Percentiles rank a stretch among this genome's conserved stretches.
These are phyloP conservation scores for Litoditis marina DNA, from an alignment of 2,888 invertebrate genomes.

Conservation along the genomic window DNA sequence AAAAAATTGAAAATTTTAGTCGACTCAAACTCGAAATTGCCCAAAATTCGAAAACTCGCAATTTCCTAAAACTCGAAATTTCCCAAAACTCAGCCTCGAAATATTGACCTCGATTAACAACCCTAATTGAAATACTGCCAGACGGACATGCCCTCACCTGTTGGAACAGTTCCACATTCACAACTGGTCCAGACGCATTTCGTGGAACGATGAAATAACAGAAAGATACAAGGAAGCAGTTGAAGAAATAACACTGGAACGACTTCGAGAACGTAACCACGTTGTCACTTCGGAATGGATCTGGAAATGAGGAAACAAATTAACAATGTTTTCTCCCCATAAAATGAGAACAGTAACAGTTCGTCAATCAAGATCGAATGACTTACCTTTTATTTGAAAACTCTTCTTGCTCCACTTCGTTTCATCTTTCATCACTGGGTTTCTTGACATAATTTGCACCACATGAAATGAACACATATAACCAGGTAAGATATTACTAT, in stretches of 20 bases:
- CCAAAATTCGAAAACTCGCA: too few species aligned
- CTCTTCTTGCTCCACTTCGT: constrained; percentile 27
- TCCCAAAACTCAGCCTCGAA: too few species aligned
- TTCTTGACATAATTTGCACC: constrained; percentile 24
- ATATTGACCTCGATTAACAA: too few species aligned
- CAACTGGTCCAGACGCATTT: constrained; percentile 15
- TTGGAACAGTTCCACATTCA: constrained; percentile 11
- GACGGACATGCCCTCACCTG: constrained; percentile 3
- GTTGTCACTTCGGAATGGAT: constrained; percentile 33
- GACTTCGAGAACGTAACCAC: constrained; percentile 27
- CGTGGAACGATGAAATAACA: constrained; percentile 25
- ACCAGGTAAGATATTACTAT: too few species aligned
- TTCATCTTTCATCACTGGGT: constrained; percentile 11
- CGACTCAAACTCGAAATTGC: too few species aligned
- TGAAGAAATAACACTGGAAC: constrained; percentile 35
- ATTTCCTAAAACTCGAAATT: too few species aligned
- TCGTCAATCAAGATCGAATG: too few species aligned
- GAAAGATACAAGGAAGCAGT: constrained; percentile 31
- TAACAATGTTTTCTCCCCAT: too few species aligned
- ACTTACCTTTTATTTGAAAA: constrained; percentile 23
- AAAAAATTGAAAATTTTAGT: too few species aligned
- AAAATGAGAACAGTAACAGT: neutral
- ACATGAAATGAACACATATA: too few species aligned
- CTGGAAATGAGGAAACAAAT: constrained; percentile 19
- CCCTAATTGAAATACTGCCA: neutral